These are phyloP conservation scores for Scaptomyza caliginosa DNA, from an alignment of 2,888 invertebrate species.

Conservation along the genomic window DNA sequence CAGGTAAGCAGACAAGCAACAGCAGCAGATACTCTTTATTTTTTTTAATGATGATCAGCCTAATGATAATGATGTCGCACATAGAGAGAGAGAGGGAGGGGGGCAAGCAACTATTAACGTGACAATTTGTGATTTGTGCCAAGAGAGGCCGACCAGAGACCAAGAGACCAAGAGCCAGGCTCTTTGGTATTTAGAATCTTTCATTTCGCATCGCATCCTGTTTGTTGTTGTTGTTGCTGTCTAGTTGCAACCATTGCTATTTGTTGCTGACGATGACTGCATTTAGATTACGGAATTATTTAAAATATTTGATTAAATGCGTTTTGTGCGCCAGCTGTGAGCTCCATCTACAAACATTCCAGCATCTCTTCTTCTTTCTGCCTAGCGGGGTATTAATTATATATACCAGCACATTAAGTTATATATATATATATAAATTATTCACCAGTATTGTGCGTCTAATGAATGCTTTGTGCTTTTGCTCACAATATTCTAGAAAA, in stretches of 20 bases:
- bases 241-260: conserved; percentile 36
- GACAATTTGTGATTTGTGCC: conserved; percentile 80
- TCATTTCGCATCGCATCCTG: conserved; percentile 64
- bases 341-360: not conserved
- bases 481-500: conserved; percentile 38
- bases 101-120: conserved; percentile 71
- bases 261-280: conserved; percentile 72
- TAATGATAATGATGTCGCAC: conserved; percentile 23
- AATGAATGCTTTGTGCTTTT: conserved; percentile 42
- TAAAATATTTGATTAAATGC: conserved; percentile 83
- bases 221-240: conserved; percentile 24
- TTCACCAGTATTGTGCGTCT: conserved; percentile 60
- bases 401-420: no score
- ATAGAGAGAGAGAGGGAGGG: not conserved
- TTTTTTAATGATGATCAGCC: conserved; percentile 19
- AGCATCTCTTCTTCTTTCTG: not conserved
- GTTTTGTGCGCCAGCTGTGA: conserved; percentile 37
- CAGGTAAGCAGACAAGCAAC: conserved; percentile 15
- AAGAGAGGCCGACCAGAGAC: not conserved
- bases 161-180: conserved; percentile 1
- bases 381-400: conserved; percentile 73
- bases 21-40: not conserved
- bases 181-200: conserved; percentile 78
- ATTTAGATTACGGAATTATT: conserved; percentile 84
- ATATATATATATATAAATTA: conserved; percentile 55